Conservation (phyloP, 2,797 vertebrate genomes). For the Sebastes hubbsi region DNA sequence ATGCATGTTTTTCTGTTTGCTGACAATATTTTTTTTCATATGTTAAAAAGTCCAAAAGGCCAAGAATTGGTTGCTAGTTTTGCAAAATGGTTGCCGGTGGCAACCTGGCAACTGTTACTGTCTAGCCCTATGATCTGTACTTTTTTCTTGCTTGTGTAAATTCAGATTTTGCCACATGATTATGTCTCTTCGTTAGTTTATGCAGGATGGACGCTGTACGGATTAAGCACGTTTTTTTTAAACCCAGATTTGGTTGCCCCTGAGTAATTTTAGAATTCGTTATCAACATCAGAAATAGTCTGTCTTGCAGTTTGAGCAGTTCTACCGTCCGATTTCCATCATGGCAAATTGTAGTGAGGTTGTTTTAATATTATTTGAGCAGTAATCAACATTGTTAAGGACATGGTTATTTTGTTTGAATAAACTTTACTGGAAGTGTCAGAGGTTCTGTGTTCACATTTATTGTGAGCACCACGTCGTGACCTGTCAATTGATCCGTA, state of each 20-base stretch:
- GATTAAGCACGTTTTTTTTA: not conserved
- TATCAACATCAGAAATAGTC: not conserved
- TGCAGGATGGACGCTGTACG: not conserved
- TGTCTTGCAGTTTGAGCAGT: not conserved
- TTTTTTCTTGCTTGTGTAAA: not conserved
- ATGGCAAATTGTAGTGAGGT: not conserved
- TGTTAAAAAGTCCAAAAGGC: too few species aligned
- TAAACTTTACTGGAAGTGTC: not conserved
- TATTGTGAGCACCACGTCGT: not conserved
- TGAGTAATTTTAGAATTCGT: not conserved
- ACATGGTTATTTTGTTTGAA: not conserved
- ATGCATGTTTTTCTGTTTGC: too few species aligned
- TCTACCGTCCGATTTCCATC: not conserved
- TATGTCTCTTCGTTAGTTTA: not conserved
- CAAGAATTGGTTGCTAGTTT: too few species aligned
- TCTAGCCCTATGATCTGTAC: not conserved
- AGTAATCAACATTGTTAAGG: not conserved
- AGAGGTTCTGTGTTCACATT: not conserved
- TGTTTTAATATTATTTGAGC: not conserved
- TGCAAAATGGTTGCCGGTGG: too few species aligned
- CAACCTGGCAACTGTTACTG: too few species aligned
- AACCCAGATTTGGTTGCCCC: not conserved
- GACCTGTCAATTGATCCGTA: too few species aligned
- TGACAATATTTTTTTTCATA: too few species aligned
- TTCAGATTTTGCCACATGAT: not conserved